These are phyloP conservation scores for Odontamblyopus rebecca DNA, from an alignment of 2,797 vertebrate genomes.

Conservation along the genomic window DNA sequence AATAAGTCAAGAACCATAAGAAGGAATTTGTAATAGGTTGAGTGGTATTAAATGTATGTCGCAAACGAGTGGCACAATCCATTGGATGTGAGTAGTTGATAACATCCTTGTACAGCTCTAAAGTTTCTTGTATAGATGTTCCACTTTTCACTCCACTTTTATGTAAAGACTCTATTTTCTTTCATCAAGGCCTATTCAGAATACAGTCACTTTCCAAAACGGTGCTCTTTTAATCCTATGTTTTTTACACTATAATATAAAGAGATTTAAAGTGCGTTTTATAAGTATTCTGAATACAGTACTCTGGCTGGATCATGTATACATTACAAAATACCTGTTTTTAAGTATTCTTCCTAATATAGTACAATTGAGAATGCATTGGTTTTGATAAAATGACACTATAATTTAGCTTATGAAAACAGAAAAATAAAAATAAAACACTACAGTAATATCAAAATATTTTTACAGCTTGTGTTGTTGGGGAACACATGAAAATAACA, in stretches of 20 bases:
- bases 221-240: no score
- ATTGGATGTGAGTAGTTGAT: not conserved
- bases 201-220: no score
- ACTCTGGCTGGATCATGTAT: no score
- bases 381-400: not conserved
- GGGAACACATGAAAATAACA: no score
- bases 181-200: no score
- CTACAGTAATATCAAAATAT: not conserved
- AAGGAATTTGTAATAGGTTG: not conserved
- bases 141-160: no score
- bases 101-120: not conserved
- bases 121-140: not conserved
- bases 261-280: no score
- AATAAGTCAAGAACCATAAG: not conserved
- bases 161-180: no score
- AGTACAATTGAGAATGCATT: not conserved
- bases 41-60: not conserved
- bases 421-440: not conserved
- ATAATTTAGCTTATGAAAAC: not conserved
- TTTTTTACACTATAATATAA: no score
- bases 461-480: not conserved
- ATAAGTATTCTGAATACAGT: no score
- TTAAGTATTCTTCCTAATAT: no score
- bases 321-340: no score
- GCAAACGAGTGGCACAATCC: not conserved